Conservation (phyloP, 2,797 vertebrate species). For the Scolopax bukidnonensis region DNA sequence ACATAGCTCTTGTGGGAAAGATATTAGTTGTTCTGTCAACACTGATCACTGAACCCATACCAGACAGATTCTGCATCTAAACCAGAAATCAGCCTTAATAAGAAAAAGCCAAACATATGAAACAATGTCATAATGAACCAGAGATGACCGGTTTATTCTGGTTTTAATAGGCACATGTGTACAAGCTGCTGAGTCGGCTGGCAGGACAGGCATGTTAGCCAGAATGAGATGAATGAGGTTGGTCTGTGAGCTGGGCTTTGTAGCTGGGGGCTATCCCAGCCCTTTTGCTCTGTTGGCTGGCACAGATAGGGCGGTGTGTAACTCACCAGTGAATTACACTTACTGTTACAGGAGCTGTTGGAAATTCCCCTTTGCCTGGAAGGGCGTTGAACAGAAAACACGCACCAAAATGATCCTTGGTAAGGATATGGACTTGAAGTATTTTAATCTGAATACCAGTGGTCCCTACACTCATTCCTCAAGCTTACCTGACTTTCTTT, state of each 20-base stretch:
- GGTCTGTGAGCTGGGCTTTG: neutral
- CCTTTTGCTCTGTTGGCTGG: constrained; percentile 20
- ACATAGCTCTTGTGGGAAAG: neutral
- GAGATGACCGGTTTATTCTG: neutral
- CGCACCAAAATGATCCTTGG: neutral
- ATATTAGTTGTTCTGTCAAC: neutral
- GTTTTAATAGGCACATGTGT: neutral
- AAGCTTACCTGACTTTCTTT: neutral
- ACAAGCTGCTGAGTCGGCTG: neutral
- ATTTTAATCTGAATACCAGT: neutral
- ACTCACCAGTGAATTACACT: constrained; percentile 11
- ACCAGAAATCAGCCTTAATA: neutral
- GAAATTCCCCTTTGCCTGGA: neutral
- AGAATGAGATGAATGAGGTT: neutral
- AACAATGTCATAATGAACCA: neutral
- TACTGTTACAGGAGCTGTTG: constrained; percentile 3
- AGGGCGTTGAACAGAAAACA: neutral
- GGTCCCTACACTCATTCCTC: neutral
- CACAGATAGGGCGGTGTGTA: neutral
- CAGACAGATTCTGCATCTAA: neutral
- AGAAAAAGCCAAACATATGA: neutral
- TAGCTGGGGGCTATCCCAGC: constrained; percentile 8
- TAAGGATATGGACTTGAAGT: neutral
- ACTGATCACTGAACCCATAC: neutral
- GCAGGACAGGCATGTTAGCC: neutral